Percentiles rank a stretch among this genome's conserved stretches.
Evolutionary conservation across 2,888 invertebrate species (phyloP).

Genomic region (Stenichneumon culpator): DNA sequence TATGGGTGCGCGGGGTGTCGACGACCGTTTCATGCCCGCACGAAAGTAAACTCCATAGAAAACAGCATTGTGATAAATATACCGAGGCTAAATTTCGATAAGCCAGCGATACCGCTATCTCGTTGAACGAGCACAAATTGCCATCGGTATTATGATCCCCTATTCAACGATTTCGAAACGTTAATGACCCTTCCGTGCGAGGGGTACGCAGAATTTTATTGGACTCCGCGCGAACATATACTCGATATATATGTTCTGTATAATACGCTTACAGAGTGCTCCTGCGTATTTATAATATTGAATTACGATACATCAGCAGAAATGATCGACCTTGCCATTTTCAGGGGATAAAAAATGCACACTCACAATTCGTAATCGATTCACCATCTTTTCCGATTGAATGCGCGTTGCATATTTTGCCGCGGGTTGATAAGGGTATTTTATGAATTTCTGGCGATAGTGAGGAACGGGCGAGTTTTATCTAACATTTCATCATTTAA

Average conservation of each 20-base stretch:
- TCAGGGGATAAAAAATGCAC: neutral
- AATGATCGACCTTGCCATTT: neutral
- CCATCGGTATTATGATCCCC: slow-evolving; percentile 23
- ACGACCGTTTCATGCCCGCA: neutral
- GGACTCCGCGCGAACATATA: neutral
- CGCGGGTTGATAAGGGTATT: neutral
- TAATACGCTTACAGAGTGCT: neutral
- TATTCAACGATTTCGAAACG: slow-evolving; percentile 33
- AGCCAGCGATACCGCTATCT: neutral
- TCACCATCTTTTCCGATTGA: too few species aligned
- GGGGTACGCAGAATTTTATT: neutral
- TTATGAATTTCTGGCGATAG: neutral
- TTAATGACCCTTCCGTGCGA: slow-evolving; percentile 22
- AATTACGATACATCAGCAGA: neutral
- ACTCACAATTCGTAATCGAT: too few species aligned
- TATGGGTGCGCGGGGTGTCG: neutral
- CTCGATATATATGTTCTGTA: neutral
- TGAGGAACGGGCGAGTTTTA: too few species aligned
- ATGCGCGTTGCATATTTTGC: too few species aligned
- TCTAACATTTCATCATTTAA: too few species aligned
- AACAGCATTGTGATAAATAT: neutral
- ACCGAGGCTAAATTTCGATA: slow-evolving; percentile 6
- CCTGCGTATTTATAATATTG: neutral
- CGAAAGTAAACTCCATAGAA: neutral
- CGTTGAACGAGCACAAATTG: slow-evolving; percentile 30